A percentile compares a stretch with the other conserved stretches of the same genome.
Evolutionary conservation across 1,140 invertebrate species (phyloP).

Genomic region (Leptopilina clavipes): DNA sequence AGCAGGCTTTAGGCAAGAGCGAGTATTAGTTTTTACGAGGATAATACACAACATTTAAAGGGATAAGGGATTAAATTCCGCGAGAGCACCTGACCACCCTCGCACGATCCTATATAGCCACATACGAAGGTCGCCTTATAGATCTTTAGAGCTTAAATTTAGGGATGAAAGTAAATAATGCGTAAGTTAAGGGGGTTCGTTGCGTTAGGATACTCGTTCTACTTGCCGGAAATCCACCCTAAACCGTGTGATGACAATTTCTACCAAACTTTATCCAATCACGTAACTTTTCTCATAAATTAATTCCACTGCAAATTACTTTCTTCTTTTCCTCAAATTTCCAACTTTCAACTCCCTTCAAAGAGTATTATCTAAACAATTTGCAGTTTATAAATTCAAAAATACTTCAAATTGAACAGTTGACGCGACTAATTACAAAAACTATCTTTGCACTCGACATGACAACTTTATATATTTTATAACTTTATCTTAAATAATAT

Average conservation of each 20-base stretch:
- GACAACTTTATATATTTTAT: too few species aligned
- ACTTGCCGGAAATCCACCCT: constrained; percentile 30
- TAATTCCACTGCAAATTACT: neutral
- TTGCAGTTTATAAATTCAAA: too few species aligned
- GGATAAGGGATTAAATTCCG: constrained; percentile 73
- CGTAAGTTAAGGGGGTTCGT: constrained; percentile 30
- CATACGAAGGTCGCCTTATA: constrained; percentile 53
- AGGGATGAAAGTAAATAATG: constrained; percentile 60
- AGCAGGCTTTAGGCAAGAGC: constrained; percentile 68
- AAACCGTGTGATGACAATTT: constrained; percentile 24
- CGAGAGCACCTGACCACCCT: constrained; percentile 65
- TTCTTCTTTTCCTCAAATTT: neutral
- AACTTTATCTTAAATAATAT: too few species aligned
- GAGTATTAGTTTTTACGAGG: constrained; percentile 75
- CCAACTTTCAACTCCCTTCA: neutral
- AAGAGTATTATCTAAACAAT: too few species aligned
- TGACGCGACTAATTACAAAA: too few species aligned
- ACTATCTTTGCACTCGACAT: too few species aligned
- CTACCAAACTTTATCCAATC: constrained; percentile 11
- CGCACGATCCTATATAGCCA: constrained; percentile 48
- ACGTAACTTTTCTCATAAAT: neutral
- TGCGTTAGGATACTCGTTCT: constrained; percentile 41
- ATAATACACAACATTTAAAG: constrained; percentile 75
- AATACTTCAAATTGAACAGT: too few species aligned
- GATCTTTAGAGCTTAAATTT: constrained; percentile 62